phyloP scores from a whole-genome alignment of 2,797 vertebrate genomes.

The Onychomys torridus region DNA sequence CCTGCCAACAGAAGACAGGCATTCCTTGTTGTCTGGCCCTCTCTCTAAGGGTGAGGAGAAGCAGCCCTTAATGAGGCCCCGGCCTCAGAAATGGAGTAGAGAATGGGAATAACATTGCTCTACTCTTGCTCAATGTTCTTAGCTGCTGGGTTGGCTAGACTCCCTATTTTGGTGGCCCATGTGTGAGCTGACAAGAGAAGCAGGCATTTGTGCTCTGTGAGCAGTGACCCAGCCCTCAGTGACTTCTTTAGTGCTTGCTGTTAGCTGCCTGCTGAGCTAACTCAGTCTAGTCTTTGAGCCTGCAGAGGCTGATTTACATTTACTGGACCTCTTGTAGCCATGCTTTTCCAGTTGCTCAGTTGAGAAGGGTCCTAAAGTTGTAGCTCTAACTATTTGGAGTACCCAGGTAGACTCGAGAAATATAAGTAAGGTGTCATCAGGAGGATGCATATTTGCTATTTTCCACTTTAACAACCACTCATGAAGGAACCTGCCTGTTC shows the following conservation, averaged over 20 bases:
- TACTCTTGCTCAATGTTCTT: background rate
- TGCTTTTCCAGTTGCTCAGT: background rate
- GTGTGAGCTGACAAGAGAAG: background rate
- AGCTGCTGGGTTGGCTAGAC: background rate
- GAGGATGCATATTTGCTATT: background rate
- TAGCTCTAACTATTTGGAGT: background rate
- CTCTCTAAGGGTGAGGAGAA: background rate
- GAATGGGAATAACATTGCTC: background rate
- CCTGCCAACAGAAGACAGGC: background rate
- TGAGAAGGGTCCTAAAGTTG: background rate
- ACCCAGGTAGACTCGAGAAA: background rate
- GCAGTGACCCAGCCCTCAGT: background rate
- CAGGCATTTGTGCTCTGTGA: background rate
- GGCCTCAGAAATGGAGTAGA: background rate
- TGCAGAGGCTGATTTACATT: background rate
- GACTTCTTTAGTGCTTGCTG: background rate
- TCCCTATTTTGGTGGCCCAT: background rate
- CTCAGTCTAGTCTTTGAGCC: conserved; percentile 8
- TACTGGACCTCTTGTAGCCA: background rate
- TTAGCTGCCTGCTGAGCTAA: conserved; percentile 10
- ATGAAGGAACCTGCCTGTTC: background rate
- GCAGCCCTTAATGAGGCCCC: background rate
- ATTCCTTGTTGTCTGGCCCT: conserved; percentile 35
- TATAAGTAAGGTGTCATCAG: background rate
- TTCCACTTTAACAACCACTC: background rate